Conservation (phyloP, 2,113 vertebrate species). For the Elaphurus davidianus region DNA sequence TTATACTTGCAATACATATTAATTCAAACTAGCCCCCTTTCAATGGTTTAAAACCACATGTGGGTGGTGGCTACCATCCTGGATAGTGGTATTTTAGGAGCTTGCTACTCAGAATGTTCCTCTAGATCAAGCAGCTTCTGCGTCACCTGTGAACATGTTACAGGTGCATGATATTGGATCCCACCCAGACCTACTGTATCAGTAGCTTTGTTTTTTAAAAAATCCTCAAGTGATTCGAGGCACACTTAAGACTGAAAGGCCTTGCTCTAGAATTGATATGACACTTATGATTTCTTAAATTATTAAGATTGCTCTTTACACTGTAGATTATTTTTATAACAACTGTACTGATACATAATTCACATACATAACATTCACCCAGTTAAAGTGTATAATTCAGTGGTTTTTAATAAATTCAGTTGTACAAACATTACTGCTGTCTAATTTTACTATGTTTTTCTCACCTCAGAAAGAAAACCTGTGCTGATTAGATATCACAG, state of each 20-base stretch:
- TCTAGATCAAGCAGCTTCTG: neutral
- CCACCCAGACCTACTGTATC: neutral
- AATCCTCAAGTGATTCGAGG: neutral
- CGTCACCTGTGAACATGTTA: neutral
- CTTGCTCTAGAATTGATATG: neutral
- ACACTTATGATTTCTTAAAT: neutral
- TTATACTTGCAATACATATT: neutral
- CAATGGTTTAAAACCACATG: rapidly evolving
- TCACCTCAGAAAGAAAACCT: neutral
- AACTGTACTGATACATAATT: neutral
- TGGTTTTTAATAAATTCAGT: neutral
- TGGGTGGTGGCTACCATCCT: neutral
- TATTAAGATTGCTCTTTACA: neutral
- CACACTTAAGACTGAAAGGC: neutral
- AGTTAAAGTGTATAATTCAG: neutral
- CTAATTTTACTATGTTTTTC: neutral
- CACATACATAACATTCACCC: neutral
- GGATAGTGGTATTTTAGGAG: rapidly evolving
- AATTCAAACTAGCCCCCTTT: neutral
- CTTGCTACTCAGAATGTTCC: neutral
- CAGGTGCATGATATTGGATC: neutral
- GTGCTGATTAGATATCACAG: neutral
- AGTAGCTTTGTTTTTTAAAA: neutral
- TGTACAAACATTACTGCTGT: neutral
- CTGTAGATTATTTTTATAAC: neutral